Evolutionary conservation across 2,888 invertebrate species (phyloP).

Genomic region (Resseliella maxima): DNA sequence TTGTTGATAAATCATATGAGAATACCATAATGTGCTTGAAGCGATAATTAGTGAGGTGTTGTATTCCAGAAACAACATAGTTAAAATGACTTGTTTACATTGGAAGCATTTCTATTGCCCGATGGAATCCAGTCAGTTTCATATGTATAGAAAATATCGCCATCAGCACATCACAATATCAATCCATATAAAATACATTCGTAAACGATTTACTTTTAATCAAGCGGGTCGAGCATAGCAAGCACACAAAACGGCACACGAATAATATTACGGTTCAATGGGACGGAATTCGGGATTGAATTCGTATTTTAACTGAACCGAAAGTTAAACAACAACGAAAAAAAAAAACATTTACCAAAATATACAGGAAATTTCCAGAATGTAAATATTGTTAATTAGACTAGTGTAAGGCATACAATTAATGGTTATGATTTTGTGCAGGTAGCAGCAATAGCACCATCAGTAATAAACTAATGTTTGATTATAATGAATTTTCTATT

Average conservation of each 20-base stretch:
- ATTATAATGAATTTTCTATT: no score
- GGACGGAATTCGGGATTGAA: no score
- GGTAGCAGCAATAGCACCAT: neutral
- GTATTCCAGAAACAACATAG: neutral
- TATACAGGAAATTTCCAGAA: neutral
- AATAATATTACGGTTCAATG: no score
- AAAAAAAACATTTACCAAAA: neutral
- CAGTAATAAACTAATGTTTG: neutral
- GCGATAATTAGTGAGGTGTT: slow-evolving; percentile 28
- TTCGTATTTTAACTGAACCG: neutral
- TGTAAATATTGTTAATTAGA: slow-evolving; percentile 15
- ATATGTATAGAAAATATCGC: no score
- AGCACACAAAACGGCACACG: no score
- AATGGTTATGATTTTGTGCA: neutral
- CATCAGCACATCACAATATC: no score
- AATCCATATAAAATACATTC: no score
- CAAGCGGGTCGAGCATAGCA: no score
- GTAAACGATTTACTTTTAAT: no score
- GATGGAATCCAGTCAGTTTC: no score
- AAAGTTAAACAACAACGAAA: neutral
- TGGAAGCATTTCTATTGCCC: neutral
- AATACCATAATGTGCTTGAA: neutral
- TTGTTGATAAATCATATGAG: neutral
- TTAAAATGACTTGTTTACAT: neutral
- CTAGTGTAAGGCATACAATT: neutral